These are phyloP conservation scores for Heptranchias perlo DNA, from an alignment of 2,113 vertebrate genomes.

Conservation along the genomic window DNA sequence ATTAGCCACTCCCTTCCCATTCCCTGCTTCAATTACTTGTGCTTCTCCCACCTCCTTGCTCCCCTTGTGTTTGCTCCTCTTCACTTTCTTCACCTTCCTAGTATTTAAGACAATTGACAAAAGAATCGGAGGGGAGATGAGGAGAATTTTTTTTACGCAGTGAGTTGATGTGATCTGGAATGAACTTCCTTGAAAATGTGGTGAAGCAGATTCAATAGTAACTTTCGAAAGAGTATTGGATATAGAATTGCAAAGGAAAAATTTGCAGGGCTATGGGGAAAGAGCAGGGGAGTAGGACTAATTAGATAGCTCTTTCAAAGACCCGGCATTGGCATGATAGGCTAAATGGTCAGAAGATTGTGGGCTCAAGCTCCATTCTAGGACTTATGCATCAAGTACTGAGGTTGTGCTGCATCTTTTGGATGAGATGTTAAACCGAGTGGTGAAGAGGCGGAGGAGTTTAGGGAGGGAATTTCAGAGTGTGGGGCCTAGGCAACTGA, in stretches of 20 bases:
- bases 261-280: too few relatives aligned
- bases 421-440: not conserved
- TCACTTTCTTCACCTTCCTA: not conserved
- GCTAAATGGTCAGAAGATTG: too few relatives aligned
- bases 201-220: not conserved
- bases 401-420: not conserved
- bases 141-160: not conserved
- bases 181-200: not conserved
- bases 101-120: not conserved
- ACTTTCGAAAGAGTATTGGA: too few relatives aligned
- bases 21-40: too few relatives aligned
- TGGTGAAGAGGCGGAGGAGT: not conserved
- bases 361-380: not conserved
- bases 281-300: not conserved
- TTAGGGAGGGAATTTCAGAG: not conserved
- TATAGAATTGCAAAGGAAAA: too few relatives aligned
- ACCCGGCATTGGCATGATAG: not conserved
- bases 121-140: not conserved
- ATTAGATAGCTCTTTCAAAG: not conserved
- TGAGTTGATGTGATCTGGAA: not conserved
- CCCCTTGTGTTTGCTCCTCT: too few relatives aligned
- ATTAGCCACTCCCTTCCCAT: not conserved
- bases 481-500: not conserved
- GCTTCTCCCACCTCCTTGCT: too few relatives aligned
- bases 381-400: not conserved